phyloP scores from a whole-genome alignment of 2,888 invertebrate genomes.

The Elaeidobius kamerunicus region DNA sequence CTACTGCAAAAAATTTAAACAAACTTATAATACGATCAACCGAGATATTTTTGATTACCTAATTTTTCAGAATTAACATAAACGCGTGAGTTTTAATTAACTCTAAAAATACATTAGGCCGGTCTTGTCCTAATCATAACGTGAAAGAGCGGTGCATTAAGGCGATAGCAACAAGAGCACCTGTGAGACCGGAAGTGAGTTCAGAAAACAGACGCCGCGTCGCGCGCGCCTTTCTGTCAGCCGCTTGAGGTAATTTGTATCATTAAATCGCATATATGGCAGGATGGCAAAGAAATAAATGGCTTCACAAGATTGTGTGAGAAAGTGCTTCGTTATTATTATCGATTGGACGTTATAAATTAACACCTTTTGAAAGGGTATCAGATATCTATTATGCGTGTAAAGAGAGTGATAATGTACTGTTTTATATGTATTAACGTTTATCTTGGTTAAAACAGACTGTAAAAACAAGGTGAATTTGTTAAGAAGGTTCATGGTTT shows the following conservation, averaged over 20 bases:
- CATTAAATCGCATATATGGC: slow-evolving; percentile 3
- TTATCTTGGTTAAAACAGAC: too few species aligned
- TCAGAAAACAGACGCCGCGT: slow-evolving; percentile 12
- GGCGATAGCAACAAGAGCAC: slow-evolving; percentile 24
- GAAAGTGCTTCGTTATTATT: not conserved
- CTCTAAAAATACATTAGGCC: too few species aligned
- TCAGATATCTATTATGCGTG: not conserved
- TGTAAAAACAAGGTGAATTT: not conserved
- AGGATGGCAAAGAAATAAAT: not conserved
- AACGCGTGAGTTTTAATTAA: too few species aligned
- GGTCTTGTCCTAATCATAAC: not conserved
- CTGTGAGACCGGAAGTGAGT: slow-evolving; percentile 33
- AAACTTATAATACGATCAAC: too few species aligned
- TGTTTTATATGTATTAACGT: too few species aligned
- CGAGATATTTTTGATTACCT: too few species aligned
- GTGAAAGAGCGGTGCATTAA: not conserved
- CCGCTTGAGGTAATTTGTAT: slow-evolving; percentile 4
- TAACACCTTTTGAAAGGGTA: not conserved
- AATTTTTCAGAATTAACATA: too few species aligned
- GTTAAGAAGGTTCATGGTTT: not conserved
- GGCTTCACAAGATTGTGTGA: not conserved
- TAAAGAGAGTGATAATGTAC: too few species aligned
- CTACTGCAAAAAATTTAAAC: too few species aligned
- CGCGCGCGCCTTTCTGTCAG: slow-evolving; percentile 8
- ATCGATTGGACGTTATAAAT: not conserved